phyloP scores from a whole-genome alignment of 1,140 invertebrate species.

The Cydia splendana region DNA sequence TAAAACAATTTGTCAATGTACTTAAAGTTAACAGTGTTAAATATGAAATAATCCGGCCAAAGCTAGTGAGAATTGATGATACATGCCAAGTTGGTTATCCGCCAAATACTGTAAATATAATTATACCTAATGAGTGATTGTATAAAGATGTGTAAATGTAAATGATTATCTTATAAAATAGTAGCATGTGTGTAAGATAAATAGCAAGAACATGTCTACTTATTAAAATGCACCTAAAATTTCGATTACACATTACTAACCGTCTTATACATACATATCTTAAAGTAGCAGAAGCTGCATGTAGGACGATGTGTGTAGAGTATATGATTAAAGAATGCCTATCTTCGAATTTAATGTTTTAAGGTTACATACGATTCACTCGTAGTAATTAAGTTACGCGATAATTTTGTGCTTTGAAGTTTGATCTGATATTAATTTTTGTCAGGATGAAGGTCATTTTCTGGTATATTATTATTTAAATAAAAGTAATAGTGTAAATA shows the following conservation, averaged over 20 bases:
- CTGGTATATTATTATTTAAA: not conserved
- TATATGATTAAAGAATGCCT: not conserved
- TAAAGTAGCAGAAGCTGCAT: not conserved
- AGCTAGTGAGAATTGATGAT: conserved; percentile 23
- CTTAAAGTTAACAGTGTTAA: not conserved
- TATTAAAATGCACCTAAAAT: too few species aligned
- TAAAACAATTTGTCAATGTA: not conserved
- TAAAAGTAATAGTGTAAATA: not conserved
- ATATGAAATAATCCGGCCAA: conserved; percentile 4
- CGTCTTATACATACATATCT: not conserved
- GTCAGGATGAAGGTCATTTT: not conserved
- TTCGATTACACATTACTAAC: too few species aligned
- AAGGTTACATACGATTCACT: not conserved
- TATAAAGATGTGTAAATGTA: not conserved
- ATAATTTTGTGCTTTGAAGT: too few species aligned
- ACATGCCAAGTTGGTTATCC: not conserved
- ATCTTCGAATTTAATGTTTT: not conserved
- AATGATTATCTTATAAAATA: not conserved
- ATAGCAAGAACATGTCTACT: not conserved
- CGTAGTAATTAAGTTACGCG: not conserved
- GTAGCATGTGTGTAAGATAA: not conserved
- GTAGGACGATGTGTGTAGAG: not conserved
- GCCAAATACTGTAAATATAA: not conserved
- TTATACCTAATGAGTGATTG: not conserved
- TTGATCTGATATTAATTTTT: too few species aligned